phyloP scores from a whole-genome alignment of 2,113 vertebrate genomes.

The Melanotaenia duboulayi region DNA sequence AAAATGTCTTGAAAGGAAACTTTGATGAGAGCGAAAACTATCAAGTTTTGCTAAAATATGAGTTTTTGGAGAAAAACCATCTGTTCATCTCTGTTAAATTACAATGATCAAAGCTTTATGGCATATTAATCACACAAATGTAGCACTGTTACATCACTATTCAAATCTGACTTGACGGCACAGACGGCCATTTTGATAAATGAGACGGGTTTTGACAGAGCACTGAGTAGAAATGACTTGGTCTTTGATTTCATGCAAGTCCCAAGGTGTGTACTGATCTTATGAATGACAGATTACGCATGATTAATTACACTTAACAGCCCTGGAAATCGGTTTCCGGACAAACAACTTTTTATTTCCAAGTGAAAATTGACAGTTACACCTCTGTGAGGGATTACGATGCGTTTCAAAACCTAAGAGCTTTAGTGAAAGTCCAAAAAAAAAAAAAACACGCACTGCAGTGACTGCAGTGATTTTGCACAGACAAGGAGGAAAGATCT shows the following conservation, averaged over 20 bases:
- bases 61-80: neutral
- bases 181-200: slow-evolving; percentile 77
- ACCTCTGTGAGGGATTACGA: neutral
- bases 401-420: slow-evolving; percentile 36
- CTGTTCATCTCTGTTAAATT: neutral
- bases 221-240: slow-evolving; percentile 6
- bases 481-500: neutral
- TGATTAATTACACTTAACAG: neutral
- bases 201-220: slow-evolving; percentile 50
- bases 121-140: slow-evolving; percentile 30
- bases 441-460: neutral
- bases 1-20: slow-evolving; percentile 14
- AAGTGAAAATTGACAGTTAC: slow-evolving; percentile 1
- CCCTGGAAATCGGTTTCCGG: neutral
- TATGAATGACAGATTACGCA: neutral
- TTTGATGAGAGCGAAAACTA: neutral
- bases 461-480: neutral
- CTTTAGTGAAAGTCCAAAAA: slow-evolving; percentile 10
- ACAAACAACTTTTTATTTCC: neutral
- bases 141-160: slow-evolving; percentile 52
- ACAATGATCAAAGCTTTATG: neutral
- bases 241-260: slow-evolving; percentile 9
- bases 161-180: slow-evolving; percentile 47
- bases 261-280: neutral
- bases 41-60: neutral